These are phyloP conservation scores for Cetoscarus ocellatus DNA, from an alignment of 2,797 vertebrate species.

Conservation along the genomic window DNA sequence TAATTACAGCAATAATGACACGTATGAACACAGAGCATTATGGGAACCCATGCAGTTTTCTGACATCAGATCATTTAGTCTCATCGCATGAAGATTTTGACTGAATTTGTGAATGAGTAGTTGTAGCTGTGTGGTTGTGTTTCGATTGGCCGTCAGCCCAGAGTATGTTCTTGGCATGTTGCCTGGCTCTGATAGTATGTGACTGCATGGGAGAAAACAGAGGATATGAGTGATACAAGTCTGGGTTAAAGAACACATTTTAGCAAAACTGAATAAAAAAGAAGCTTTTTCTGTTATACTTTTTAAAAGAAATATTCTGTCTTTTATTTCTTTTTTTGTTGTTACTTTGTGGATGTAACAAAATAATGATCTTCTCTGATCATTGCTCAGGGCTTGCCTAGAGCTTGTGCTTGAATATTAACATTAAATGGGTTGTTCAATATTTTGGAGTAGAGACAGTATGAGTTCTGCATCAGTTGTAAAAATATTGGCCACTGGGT, in stretches of 20 bases:
- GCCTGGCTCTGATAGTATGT: slow-evolving; percentile 47
- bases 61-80: slow-evolving; percentile 17
- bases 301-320: too few species aligned
- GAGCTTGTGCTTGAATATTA: too few species aligned
- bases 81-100: slow-evolving; percentile 10
- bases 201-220: slow-evolving; percentile 40
- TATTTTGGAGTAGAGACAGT: too few species aligned
- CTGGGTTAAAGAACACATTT: slow-evolving; percentile 28
- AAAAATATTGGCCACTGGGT: too few species aligned
- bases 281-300: not conserved
- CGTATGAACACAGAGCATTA: slow-evolving; percentile 15
- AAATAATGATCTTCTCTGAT: too few species aligned
- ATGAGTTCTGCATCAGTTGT: too few species aligned
- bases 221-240: slow-evolving; percentile 37
- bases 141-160: slow-evolving; percentile 54
- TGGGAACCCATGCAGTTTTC: slow-evolving; percentile 2
- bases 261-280: slow-evolving; percentile 25
- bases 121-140: slow-evolving; percentile 41
- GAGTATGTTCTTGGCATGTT: slow-evolving; percentile 51
- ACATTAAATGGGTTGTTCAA: too few species aligned
- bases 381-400: too few species aligned
- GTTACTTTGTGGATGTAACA: too few species aligned
- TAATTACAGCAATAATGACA: slow-evolving; percentile 28
- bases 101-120: slow-evolving; percentile 69
- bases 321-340: too few species aligned